A percentile compares a stretch with the other conserved stretches of the same genome.
Evolutionary conservation across 2,113 vertebrate genomes (phyloP).

Genomic region (Laticauda laticaudata): DNA sequence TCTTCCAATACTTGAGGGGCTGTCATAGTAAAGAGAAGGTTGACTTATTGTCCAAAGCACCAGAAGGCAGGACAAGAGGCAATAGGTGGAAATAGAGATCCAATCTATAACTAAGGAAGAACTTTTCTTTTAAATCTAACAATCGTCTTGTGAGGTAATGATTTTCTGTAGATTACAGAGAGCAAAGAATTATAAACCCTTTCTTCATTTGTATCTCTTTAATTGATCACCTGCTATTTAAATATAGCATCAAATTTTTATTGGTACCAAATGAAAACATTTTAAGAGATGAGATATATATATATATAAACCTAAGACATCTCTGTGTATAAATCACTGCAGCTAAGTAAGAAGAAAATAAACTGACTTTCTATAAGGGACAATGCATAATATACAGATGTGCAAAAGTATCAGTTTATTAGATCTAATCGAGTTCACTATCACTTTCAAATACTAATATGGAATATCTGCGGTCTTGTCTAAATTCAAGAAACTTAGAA

Average conservation of each 20-base stretch:
- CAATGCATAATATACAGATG: background rate
- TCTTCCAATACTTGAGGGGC: too few species aligned
- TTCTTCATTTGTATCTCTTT: background rate
- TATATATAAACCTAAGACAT: background rate
- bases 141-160: background rate
- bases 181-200: background rate
- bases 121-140: background rate
- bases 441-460: background rate
- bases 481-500: background rate
- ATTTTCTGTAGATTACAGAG: background rate
- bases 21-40: too few species aligned
- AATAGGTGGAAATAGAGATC: too few species aligned
- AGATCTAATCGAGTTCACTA: background rate
- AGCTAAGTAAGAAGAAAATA: background rate
- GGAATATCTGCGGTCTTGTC: background rate
- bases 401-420: background rate
- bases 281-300: background rate
- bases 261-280: background rate
- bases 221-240: background rate
- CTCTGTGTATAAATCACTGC: background rate
- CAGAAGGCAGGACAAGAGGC: too few species aligned
- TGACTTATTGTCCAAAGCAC: too few species aligned
- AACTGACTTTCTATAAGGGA: background rate
- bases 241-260: background rate
- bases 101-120: too few species aligned